Evolutionary conservation across 2,113 vertebrate genomes (phyloP), one percentile per base, ranked within the genome.

Genomic region (Plestiodon gilberti): DNA sequence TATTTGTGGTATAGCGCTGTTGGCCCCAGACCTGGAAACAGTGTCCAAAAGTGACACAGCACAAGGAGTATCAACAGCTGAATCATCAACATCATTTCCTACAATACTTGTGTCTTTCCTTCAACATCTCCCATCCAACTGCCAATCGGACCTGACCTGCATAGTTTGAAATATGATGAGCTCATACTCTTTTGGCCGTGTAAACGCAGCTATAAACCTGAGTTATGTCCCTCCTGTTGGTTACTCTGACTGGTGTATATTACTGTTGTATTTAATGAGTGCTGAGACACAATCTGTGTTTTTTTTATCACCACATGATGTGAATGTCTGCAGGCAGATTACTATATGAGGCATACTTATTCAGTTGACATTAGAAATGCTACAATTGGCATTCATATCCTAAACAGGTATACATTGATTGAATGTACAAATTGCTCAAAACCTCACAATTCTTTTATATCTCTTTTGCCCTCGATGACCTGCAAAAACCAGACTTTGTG

Each of bases 161-260:
- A 92, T 88, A 88, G 76, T 87, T 89, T 61, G 52, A 77, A 79
- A 90, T 90, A 85, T 93, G 89, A 93, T 93, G 91, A 95, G 90
- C 88, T 94, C 93, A 92, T 87, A 75, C 87, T 87, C 64, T 89
- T 48, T 85, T 89, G 89, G 67, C 78, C 87, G 89, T 84, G 88
- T 85, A 90, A 89, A 89, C 84, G 85, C 82, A 88, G 84, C 87
- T 83, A 87, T 93, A 93, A 95, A 93, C 92, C 73, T 74, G 67
- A 84, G 81, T 85, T 89, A 81, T 81, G 79, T 35, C 76, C 20
- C 81, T 93, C 87, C 88, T 89, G 88, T 90, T 90, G 90, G 86
- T 70, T 0, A 0, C 84, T 89, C 88, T 82, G 91, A 64, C 84
- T 70, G 86, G 77, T 0, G 2, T 48, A 1, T 30, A 38, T 78